Evolutionary conservation across 2,888 invertebrate genomes (phyloP).

Genomic region (Invenusta paracnida): DNA sequence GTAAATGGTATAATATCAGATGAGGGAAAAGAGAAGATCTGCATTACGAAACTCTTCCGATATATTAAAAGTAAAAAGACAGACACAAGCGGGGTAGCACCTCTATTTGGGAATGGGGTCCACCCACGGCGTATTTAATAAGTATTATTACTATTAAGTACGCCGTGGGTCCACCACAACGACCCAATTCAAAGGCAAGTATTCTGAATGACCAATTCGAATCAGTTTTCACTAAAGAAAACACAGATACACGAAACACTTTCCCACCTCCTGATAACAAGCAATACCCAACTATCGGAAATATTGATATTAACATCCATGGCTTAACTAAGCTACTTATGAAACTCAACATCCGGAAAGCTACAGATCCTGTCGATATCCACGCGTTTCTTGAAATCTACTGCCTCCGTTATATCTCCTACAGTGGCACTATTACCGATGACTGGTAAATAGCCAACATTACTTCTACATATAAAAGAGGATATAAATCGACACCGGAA

Average conservation of each 20-base stretch:
- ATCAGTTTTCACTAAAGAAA: slow-evolving; percentile 7
- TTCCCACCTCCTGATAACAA: slow-evolving; percentile 7
- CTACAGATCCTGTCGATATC: neutral
- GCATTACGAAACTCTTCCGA: slow-evolving; percentile 4
- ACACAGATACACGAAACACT: neutral
- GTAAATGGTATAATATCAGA: slow-evolving; percentile 11
- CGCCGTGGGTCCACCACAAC: slow-evolving; percentile 1
- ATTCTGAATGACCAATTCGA: neutral
- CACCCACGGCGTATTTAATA: too few relatives aligned
- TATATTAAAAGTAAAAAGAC: neutral
- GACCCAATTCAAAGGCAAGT: neutral
- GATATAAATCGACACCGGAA: neutral
- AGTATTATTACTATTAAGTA: too few relatives aligned
- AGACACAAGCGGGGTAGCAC: neutral
- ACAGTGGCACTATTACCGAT: neutral
- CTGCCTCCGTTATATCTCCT: slow-evolving; percentile 5
- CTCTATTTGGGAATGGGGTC: neutral
- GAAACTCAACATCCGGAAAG: slow-evolving; percentile 12
- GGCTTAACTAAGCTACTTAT: neutral
- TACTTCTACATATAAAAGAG: slow-evolving; percentile 4
- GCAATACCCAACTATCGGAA: neutral
- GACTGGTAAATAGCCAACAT: slow-evolving; percentile 16
- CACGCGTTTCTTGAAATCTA: neutral
- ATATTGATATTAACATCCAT: neutral
- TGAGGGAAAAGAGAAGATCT: slow-evolving; percentile 2